phyloP scores from a whole-genome alignment of 1,140 invertebrate species.

The Andrena cerasifolii region DNA sequence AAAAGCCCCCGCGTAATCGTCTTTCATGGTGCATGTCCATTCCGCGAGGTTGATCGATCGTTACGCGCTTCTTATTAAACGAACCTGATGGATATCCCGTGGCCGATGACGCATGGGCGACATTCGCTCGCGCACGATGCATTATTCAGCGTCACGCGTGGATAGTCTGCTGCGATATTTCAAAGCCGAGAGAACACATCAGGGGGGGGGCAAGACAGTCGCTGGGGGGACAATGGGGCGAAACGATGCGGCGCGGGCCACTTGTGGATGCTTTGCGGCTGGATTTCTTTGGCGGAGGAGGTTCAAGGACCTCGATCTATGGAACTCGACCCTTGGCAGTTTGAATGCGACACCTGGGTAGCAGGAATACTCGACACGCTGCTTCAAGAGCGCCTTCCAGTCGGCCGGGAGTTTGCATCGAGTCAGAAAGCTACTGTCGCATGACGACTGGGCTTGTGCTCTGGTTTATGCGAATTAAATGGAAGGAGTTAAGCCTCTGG shows the following conservation, averaged over 20 bases:
- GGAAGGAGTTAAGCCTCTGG: no score
- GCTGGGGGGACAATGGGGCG: constrained; percentile 14
- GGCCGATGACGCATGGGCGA: constrained; percentile 23
- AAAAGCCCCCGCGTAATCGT: constrained; percentile 70
- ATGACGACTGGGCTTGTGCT: no score
- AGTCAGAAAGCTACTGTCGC: no score
- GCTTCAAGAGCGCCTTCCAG: no score
- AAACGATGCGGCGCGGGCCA: constrained; percentile 21
- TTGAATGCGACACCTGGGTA: no score
- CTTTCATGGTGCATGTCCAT: constrained; percentile 38
- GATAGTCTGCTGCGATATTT: constrained; percentile 32
- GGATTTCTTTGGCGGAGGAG: not conserved
- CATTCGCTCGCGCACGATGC: not conserved
- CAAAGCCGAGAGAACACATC: not conserved
- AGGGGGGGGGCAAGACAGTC: constrained; percentile 33
- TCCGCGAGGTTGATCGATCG: constrained; percentile 29
- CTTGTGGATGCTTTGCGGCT: constrained; percentile 21
- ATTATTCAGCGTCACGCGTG: constrained; percentile 24
- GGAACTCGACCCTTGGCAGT: no score
- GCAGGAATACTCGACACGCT: no score
- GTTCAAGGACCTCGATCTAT: not conserved
- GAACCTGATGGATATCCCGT: constrained; percentile 30
- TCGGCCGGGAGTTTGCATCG: no score
- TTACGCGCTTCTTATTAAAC: constrained; percentile 38
- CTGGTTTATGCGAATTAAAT: no score